phyloP scores from a whole-genome alignment of 2,888 invertebrate species.

The Cylindroiulus punctatus region DNA sequence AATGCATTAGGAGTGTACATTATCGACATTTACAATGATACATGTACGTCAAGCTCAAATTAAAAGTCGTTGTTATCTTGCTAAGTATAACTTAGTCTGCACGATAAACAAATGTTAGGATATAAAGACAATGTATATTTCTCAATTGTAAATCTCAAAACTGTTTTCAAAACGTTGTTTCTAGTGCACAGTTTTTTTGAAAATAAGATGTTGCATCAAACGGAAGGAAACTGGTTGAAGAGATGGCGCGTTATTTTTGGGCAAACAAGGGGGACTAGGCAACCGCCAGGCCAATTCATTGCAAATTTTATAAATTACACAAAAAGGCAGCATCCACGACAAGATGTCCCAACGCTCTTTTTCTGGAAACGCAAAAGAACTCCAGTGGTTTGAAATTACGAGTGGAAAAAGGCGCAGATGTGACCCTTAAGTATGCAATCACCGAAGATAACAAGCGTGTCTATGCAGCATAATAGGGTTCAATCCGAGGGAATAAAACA shows the following conservation, averaged over 20 bases:
- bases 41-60: too few relatives aligned
- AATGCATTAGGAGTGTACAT: too few relatives aligned
- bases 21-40: too few relatives aligned
- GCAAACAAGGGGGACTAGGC: neutral
- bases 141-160: too few relatives aligned
- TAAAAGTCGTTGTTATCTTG: too few relatives aligned
- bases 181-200: too few relatives aligned
- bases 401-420: constrained; percentile 20
- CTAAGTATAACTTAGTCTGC: too few relatives aligned
- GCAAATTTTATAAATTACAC: neutral
- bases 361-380: neutral
- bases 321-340: neutral
- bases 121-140: too few relatives aligned
- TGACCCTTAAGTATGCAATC: constrained; percentile 24
- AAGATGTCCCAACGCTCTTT: neutral
- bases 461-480: constrained; percentile 36
- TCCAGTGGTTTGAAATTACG: neutral
- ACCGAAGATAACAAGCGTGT: constrained; percentile 35
- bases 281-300: neutral
- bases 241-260: neutral
- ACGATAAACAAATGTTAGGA: too few relatives aligned
- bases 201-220: too few relatives aligned
- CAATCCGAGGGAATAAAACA: constrained; percentile 29
- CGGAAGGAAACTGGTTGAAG: neutral
- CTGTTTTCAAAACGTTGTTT: too few relatives aligned